Conservation (phyloP, 2,797 vertebrate genomes). For the Oreochromis mossambicus region DNA sequence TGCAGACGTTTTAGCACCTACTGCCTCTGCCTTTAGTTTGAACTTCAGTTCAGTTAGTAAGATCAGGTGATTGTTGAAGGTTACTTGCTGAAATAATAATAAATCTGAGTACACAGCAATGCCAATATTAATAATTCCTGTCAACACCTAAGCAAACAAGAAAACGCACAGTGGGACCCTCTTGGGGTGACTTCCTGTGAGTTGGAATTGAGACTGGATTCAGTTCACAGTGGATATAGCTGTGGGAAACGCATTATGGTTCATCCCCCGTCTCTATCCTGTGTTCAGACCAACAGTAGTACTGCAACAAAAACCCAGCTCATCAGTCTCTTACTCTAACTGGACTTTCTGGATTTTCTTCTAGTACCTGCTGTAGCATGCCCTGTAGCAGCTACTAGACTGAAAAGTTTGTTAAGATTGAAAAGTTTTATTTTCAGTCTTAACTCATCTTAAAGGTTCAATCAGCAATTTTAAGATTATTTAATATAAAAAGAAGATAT, state of each 20-base stretch:
- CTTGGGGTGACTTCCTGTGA: conserved; percentile 7
- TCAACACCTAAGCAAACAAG: background rate
- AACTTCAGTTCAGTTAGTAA: background rate
- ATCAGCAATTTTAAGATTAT: background rate
- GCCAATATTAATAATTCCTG: background rate
- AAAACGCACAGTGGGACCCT: conserved; percentile 8
- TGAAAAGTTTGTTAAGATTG: background rate
- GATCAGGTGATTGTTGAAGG: background rate
- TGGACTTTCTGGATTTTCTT: background rate
- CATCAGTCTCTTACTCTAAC: background rate
- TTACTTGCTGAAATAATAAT: background rate
- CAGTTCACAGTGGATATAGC: background rate
- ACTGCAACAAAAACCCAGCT: background rate
- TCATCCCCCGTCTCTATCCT: background rate
- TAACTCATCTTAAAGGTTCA: background rate
- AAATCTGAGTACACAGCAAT: background rate
- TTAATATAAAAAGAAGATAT: background rate
- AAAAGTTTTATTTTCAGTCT: background rate
- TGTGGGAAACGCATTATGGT: background rate
- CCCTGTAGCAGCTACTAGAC: background rate
- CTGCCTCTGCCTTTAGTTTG: background rate
- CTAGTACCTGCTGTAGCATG: background rate
- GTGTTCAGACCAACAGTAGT: background rate
- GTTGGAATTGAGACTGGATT: conserved; percentile 1
- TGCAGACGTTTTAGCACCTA: background rate